Conservation (phyloP, 2,888 invertebrate species). For the Leucoma salicis region DNA sequence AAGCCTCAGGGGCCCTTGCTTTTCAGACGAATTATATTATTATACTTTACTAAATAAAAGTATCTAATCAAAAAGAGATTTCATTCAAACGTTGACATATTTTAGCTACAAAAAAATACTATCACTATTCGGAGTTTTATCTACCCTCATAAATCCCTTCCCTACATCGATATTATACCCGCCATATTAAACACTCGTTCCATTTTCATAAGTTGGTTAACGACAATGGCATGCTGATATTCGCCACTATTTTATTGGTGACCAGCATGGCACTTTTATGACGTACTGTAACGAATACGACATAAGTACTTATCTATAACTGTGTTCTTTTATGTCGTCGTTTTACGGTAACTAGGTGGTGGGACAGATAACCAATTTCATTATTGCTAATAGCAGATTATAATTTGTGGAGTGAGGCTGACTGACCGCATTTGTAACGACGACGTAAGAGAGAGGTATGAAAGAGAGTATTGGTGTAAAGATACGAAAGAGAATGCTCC, state of each 20-base stretch:
- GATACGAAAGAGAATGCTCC: no score
- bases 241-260: slow-evolving; percentile 4
- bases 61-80: no score
- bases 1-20: no score
- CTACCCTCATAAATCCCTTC: not conserved
- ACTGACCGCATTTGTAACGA: no score
- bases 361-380: not conserved
- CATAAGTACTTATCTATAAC: slow-evolving; percentile 3
- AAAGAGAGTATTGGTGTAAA: no score
- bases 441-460: no score
- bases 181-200: slow-evolving; percentile 17
- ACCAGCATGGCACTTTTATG: slow-evolving; percentile 4
- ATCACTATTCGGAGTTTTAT: not conserved
- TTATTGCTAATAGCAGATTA: no score
- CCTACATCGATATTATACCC: not conserved
- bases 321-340: not conserved
- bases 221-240: slow-evolving; percentile 12
- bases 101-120: no score
- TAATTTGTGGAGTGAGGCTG: no score
- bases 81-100: no score
- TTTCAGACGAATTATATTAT: no score
- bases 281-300: slow-evolving; percentile 1
- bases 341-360: not conserved
- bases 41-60: no score
- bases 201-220: slow-evolving; percentile 25